Base-by-base conservation (phyloP, 37 sponge, comb jelly and placozoan species). In the Hormiphora californensis region DNA sequence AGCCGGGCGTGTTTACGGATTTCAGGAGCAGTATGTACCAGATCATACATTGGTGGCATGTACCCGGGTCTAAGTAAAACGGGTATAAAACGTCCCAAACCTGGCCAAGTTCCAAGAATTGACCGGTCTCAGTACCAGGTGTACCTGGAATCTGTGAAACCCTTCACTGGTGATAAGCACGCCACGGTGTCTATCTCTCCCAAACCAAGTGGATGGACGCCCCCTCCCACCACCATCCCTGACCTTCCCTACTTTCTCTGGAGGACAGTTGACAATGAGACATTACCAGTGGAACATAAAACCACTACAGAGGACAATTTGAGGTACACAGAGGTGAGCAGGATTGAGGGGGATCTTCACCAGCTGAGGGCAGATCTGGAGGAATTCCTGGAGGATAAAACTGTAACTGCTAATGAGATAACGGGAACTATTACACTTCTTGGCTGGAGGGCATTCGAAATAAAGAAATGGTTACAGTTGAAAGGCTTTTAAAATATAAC, bases 341-440 rank as follows among this genome's bases (percentile, higher is more conserved):
- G 25, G 23, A 73, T 73, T n/a, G 81, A 73, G 44, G 81, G 81
- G 23, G 46, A 73, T 73, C 40, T 73, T 11, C 39, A 73, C 21
- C 28, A 21, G 21, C 38, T 73, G 0, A 39, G 46, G 7, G 41
- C 44, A 36, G 81, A 33, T 9, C 21, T 73, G 1, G 81, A 73
- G 46, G 43, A 73, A 22, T 73, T 73, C 23, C 38, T 73, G 9
- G 81, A 73, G 40, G 81, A 73, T 73, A 7, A 27, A 40, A 73
- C 46, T 73, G 81, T 73, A 12, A 46, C 43, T 33, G 81, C 81
- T 41, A 73, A 73, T 73, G 81, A 73, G 46, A 36, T 73, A 17
- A 73, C 32, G 35, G 81, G 81, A 0, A 73, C 81, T 11, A 40
- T 73, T 3, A 73, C 81, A 22, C 43, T 33, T 7, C 5, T 73